phyloP scores from a whole-genome alignment of 2,797 vertebrate species.

The Siniperca undulata region DNA sequence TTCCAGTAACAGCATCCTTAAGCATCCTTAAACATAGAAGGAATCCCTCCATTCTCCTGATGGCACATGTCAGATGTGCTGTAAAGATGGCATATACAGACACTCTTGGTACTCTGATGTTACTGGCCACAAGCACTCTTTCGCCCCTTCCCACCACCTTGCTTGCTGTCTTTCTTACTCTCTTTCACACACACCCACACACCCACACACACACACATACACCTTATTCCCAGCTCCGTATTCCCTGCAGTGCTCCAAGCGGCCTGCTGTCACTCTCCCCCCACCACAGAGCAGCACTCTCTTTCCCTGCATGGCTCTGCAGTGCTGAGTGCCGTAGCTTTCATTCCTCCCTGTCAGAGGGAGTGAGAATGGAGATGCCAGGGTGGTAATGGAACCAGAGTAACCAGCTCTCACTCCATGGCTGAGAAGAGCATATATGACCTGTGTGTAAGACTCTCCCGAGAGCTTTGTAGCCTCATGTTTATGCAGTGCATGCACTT shows the following conservation, averaged over 20 bases:
- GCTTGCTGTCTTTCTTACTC: background rate
- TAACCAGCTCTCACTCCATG: slow-evolving; percentile 54
- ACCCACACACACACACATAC: slow-evolving; percentile 5
- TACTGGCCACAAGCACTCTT: slow-evolving; percentile 26
- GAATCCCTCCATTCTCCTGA: background rate
- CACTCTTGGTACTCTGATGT: slow-evolving; percentile 2
- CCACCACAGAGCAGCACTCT: slow-evolving; percentile 42
- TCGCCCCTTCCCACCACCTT: slow-evolving; percentile 19
- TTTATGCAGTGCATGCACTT: slow-evolving; percentile 15
- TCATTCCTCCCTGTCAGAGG: slow-evolving; percentile 69
- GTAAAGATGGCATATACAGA: slow-evolving; percentile 25
- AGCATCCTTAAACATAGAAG: background rate
- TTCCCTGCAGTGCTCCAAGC: slow-evolving; percentile 52
- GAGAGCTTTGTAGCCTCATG: slow-evolving; percentile 19
- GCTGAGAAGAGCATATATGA: slow-evolving; percentile 57
- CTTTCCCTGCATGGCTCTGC: slow-evolving; percentile 50
- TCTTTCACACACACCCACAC: slow-evolving; percentile 37
- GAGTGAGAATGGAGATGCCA: slow-evolving; percentile 57
- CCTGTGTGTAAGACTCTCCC: slow-evolving; percentile 29
- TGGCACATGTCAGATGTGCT: slow-evolving; percentile 20
- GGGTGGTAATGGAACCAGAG: slow-evolving; percentile 67
- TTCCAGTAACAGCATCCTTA: background rate
- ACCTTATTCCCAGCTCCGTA: slow-evolving; percentile 57
- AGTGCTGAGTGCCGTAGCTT: slow-evolving; percentile 55
- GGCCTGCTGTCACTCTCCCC: slow-evolving; percentile 54